phyloP scores from a whole-genome alignment of 2,888 invertebrate genomes.

The Hirtodrosophila duncani region DNA sequence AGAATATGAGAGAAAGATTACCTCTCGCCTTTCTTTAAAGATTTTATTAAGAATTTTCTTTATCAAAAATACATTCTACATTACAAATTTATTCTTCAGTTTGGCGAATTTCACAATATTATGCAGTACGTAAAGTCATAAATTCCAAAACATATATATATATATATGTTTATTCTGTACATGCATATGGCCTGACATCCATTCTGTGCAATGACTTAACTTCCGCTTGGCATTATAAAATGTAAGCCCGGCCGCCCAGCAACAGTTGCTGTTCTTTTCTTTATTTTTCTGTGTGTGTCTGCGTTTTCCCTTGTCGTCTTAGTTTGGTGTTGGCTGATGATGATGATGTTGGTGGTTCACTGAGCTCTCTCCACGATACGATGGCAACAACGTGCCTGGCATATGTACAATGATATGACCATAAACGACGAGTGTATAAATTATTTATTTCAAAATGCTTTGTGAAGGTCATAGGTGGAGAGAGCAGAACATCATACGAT shows the following conservation, averaged over 20 bases:
- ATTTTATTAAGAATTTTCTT: too few species aligned
- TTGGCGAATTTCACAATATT: too few species aligned
- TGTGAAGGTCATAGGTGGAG: constrained; percentile 40
- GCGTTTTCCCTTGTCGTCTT: not conserved
- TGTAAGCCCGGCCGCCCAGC: not conserved
- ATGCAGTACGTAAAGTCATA: too few species aligned
- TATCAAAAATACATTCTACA: too few species aligned
- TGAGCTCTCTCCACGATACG: constrained; percentile 15
- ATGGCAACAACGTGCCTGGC: constrained; percentile 21
- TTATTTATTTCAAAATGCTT: constrained; percentile 11
- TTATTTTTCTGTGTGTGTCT: not conserved
- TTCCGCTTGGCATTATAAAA: constrained; percentile 42
- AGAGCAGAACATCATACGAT: constrained; percentile 13
- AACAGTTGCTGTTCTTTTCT: too few species aligned
- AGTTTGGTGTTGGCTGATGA: too few species aligned
- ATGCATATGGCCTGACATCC: constrained; percentile 9
- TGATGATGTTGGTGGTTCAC: too few species aligned
- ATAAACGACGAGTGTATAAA: not conserved
- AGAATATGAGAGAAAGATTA: too few species aligned
- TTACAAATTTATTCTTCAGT: too few species aligned
- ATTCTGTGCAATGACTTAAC: constrained; percentile 29
- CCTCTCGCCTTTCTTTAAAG: too few species aligned
- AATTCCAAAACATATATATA: not conserved
- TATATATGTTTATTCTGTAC: not conserved
- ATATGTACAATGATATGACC: constrained; percentile 43